Base-by-base conservation (phyloP, 1,140 invertebrate species). In the Drosophila burlai region DNA sequence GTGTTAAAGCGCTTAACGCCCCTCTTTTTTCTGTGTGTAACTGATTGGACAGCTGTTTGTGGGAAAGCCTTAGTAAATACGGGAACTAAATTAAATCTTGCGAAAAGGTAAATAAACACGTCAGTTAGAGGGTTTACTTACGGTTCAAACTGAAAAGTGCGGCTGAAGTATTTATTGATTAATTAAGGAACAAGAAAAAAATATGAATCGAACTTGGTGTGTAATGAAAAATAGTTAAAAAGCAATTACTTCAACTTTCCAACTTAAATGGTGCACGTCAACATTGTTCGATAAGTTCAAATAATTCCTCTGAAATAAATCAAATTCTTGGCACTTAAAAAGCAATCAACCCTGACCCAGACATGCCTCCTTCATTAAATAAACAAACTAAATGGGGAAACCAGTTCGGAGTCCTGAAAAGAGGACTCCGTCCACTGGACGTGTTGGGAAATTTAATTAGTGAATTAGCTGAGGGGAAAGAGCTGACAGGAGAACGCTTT, bases 361-460 rank as follows among this genome's bases (percentile, higher is more conserved):
- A 46, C 43, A 24, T 40, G 46, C 46, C 80, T 43, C 52, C 62
- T 65, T 29, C 63, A 76, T 79, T 81, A 81, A 89, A 83, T 68
- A 81, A 78, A 66, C 65, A 81, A 77, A 75, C 68, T 81, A 50
- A 85, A 60, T 18, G 62, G 46, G 29, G 43, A 55, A 58, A 26
- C 46, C 34, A 79, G 38, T 38, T 7, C 58, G 9, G 49, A 31
- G 29, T 38, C 18, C 57, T 40, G n/a, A 16, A 68, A 50, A n/a
- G 68, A 76, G 36, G 43, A 26, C 26, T 34, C 11, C 26, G 34
- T n/a, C 6, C 29, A n/a, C 15, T 26, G 62, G 52, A 85, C 85
- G 85, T 89, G 85, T 61, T 59, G 52, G 61, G 85, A 82, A 89
- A 89, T 90, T 89, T 80, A 89, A 89, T 89, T 90, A 89, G 67